Evolutionary conservation across 2,888 invertebrate species (phyloP).

Genomic region (Tenthredo scrophulariae): DNA sequence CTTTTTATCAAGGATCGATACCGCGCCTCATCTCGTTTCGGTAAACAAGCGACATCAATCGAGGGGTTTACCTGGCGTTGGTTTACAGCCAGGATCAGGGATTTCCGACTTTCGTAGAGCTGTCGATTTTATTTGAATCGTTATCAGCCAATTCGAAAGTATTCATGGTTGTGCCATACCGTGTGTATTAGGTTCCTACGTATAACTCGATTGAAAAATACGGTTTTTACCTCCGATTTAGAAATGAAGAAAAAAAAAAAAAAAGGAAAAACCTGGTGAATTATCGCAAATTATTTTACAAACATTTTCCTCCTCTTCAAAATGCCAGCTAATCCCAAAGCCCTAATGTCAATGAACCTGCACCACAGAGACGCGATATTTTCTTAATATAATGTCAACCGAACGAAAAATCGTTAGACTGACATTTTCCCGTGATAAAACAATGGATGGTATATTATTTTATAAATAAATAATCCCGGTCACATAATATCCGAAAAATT

Average conservation of each 20-base stretch:
- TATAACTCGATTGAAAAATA: background rate
- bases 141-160: slow-evolving; percentile 37
- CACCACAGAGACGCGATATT: background rate
- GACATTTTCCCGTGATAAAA: background rate
- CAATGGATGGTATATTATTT: background rate
- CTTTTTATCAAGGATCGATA: slow-evolving; percentile 29
- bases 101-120: slow-evolving; percentile 44
- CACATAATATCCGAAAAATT: background rate
- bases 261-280: background rate
- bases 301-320: background rate
- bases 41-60: slow-evolving; percentile 50
- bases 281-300: background rate
- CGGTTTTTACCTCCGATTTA: background rate
- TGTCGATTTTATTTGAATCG: slow-evolving; percentile 47
- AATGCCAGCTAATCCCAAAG: slow-evolving; percentile 30
- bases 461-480: background rate
- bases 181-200: background rate
- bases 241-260: too few relatives aligned
- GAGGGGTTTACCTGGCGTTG: slow-evolving; percentile 47
- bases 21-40: slow-evolving; percentile 42
- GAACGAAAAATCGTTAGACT: background rate
- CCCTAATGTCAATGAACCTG: slow-evolving; percentile 22
- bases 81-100: slow-evolving; percentile 47
- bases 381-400: slow-evolving; percentile 22
- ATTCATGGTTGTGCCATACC: background rate